Evolutionary conservation across 1,140 invertebrate species (phyloP).

Genomic region (Brachionus rotundiformis): DNA sequence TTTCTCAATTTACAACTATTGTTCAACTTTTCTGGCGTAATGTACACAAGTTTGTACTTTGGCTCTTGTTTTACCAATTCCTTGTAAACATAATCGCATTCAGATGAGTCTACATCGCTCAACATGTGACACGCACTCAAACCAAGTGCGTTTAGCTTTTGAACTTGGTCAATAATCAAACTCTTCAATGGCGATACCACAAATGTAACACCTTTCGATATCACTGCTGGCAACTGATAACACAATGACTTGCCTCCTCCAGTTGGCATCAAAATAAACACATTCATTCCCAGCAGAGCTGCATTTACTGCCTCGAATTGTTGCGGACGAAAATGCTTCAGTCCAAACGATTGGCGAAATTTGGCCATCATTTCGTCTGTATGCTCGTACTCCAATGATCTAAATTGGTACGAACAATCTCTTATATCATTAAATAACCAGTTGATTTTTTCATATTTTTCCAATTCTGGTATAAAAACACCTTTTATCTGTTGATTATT

Average conservation of each 20-base stretch:
- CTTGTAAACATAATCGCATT: conserved; percentile 55
- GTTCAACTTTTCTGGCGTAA: conserved; percentile 89
- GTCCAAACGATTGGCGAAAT: conserved; percentile 73
- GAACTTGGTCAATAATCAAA: conserved; percentile 64
- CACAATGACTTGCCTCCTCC: conserved; percentile 68
- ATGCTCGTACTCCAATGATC: conserved; percentile 1
- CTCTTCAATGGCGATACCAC: conserved; percentile 64
- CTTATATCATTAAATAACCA: conserved; percentile 37
- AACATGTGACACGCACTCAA: conserved; percentile 73
- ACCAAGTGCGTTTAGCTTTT: conserved; percentile 61
- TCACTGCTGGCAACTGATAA: conserved; percentile 64
- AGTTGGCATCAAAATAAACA: conserved; percentile 74
- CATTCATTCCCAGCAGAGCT: conserved; percentile 79
- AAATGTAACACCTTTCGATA: conserved; percentile 61
- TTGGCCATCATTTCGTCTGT: conserved; percentile 10
- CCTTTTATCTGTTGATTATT: background rate
- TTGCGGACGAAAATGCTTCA: conserved; percentile 83
- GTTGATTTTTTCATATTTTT: conserved; percentile 34
- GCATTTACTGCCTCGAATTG: conserved; percentile 93
- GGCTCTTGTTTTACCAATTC: conserved; percentile 36
- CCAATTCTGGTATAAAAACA: conserved; percentile 21
- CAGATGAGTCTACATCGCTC: conserved; percentile 66
- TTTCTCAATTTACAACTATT: conserved; percentile 64
- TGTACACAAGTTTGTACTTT: conserved; percentile 71
- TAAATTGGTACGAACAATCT: conserved; percentile 24